Percentiles rank a stretch among this genome's conserved stretches.
phyloP scores from a whole-genome alignment of 2,113 vertebrate species.

The Lamprologus sp. region DNA sequence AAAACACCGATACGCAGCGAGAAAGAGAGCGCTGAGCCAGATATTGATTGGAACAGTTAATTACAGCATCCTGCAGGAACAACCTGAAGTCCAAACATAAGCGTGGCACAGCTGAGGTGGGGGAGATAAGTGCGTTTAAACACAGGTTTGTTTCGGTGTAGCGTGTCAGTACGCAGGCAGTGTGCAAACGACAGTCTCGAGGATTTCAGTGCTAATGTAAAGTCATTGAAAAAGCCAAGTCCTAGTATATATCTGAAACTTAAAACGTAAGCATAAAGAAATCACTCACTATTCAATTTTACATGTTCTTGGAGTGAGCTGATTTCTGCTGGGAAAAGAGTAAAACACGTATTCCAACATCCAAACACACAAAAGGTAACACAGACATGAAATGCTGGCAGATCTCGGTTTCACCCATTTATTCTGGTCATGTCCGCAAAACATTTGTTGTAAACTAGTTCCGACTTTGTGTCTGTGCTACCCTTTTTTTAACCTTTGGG shows the following conservation, averaged over 20 bases:
- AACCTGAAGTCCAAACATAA: constrained; percentile 15
- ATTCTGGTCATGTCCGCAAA: background rate
- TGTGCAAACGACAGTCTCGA: background rate
- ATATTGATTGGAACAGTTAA: constrained; percentile 29
- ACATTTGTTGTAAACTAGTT: background rate
- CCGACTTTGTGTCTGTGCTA: background rate
- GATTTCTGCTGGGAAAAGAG: background rate
- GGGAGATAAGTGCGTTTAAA: background rate
- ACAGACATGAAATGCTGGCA: background rate
- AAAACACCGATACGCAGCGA: background rate
- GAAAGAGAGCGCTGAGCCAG: background rate
- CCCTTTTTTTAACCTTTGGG: background rate
- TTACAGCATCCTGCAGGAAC: constrained; percentile 33
- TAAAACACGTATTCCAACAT: background rate
- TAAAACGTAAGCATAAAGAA: too few relatives aligned
- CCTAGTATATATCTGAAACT: background rate
- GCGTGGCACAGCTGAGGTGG: background rate
- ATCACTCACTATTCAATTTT: background rate
- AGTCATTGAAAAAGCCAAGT: background rate
- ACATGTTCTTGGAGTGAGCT: background rate
- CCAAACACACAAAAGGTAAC: background rate
- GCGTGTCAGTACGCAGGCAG: background rate
- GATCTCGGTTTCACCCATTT: background rate
- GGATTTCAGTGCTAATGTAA: background rate
- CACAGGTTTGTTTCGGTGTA: background rate